Evolutionary conservation across 2,888 invertebrate genomes (phyloP), one percentile per base, ranked within the genome.

Genomic region (Antheraea assamensis): DNA sequence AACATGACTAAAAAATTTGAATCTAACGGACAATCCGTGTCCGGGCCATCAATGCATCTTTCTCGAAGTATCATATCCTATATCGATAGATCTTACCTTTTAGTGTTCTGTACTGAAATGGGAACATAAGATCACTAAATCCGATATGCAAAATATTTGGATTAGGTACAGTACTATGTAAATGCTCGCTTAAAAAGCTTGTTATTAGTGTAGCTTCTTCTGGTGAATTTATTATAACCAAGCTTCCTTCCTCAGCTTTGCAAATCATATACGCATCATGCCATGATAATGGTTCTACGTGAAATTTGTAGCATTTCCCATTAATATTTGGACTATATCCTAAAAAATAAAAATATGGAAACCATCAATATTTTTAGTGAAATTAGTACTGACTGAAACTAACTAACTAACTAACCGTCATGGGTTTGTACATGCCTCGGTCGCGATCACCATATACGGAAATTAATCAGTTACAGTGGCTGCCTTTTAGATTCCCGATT

Each of bases 121-220:
- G 88, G 76, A 86, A 88, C 86, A 89, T 83, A 30, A 89, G 78
- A 71, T 89, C 89, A 73, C 87, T 88, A 75, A 88, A 89, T n/a
- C 89, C 89, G 42, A 89, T 78, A 35, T 85, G 80, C 72, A 89
- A 76, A 71, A 88, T 85, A 55, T 88, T 84, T 10, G 86, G 84
- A 74, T 88, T 83, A 3, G 88, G 88, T 4, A 84, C 84, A 58
- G 81, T 85, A 72, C 80, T 86, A 31, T 82, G 82, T 4, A 85
- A 76, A 73, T 87, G 79, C 75, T 89, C 85, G 21, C 83, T 82
- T 19, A 89, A 82, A 35, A 85, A 82, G 74, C 85, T 80, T 55
- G 84, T 86, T 17, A 89, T 78, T 7, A 86, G 77, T 21, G 78
- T 81, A 2, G 89, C 88, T 81, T 89, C 89, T 76, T 86, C 85